Evolutionary conservation across 2,888 invertebrate genomes (phyloP).

Genomic region (Platycnemis pennipes): DNA sequence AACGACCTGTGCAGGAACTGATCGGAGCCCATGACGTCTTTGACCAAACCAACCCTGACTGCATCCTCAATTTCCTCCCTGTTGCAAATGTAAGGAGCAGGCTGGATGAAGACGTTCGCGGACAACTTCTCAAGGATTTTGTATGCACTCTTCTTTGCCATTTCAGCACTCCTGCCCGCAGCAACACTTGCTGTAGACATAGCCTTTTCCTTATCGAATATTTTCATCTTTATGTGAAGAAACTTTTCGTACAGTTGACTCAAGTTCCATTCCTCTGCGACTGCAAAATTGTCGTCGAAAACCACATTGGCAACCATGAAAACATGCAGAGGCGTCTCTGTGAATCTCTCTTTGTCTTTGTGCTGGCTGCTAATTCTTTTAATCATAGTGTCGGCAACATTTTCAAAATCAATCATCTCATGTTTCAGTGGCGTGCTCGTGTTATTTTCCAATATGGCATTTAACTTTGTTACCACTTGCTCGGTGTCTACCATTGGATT

Average conservation of each 20-base stretch:
- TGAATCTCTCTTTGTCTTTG: background rate
- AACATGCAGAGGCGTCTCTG: background rate
- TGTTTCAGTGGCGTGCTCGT: background rate
- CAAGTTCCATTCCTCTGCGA: background rate
- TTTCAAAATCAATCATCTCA: background rate
- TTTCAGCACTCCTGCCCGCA: background rate
- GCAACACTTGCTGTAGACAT: background rate
- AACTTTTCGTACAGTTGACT: background rate
- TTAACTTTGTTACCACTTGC: background rate
- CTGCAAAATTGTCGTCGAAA: background rate
- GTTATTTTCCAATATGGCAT: background rate
- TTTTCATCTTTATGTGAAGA: background rate
- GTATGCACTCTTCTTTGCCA: background rate
- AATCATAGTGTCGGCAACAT: background rate
- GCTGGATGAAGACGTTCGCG: background rate
- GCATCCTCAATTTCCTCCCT: background rate
- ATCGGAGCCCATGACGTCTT: background rate
- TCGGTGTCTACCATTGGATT: background rate
- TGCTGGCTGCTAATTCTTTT: background rate
- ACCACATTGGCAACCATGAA: conserved; percentile 6
- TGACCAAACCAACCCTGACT: background rate
- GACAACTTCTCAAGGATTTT: background rate
- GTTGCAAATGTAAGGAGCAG: background rate
- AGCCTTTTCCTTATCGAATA: background rate
- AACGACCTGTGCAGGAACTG: background rate